A percentile compares a stretch with the other conserved stretches of the same genome.
These are phyloP conservation scores for Gnatocerus cornutus DNA, from an alignment of 2,888 invertebrate species.

Conservation along the genomic window DNA sequence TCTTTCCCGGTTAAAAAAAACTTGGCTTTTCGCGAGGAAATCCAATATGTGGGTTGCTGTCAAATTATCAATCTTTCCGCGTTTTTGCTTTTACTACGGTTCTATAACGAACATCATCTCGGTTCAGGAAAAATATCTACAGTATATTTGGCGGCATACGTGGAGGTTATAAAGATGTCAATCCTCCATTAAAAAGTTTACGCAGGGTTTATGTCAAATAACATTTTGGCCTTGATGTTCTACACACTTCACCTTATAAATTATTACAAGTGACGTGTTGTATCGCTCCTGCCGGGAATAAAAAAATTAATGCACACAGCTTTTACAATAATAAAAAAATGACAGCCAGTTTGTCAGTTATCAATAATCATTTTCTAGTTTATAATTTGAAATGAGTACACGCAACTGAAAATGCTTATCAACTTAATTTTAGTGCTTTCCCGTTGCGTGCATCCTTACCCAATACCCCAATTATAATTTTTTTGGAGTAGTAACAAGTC, in stretches of 20 bases:
- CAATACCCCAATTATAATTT: slow-evolving; percentile 11
- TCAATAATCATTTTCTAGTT: not conserved
- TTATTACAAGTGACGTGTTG: too few relatives aligned
- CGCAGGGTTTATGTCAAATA: slow-evolving; percentile 10
- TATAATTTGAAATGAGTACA: slow-evolving; percentile 8
- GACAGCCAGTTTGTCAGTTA: not conserved
- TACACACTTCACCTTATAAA: not conserved
- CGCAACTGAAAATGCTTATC: slow-evolving; percentile 20
- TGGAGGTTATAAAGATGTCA: slow-evolving; percentile 12
- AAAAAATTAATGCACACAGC: too few relatives aligned
- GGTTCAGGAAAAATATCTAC: not conserved
- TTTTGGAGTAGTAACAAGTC: not conserved
- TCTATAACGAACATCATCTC: slow-evolving; percentile 17
- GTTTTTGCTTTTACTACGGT: slow-evolving; percentile 7
- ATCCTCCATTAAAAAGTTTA: slow-evolving; percentile 1
- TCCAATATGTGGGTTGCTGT: slow-evolving; percentile 35
- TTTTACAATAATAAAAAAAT: too few relatives aligned
- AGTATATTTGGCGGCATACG: not conserved
- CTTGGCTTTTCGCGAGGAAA: slow-evolving; percentile 19
- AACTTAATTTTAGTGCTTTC: slow-evolving; percentile 18
- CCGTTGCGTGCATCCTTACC: slow-evolving; percentile 15
- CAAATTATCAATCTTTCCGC: slow-evolving; percentile 35
- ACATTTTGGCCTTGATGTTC: slow-evolving; percentile 4
- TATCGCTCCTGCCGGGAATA: too few relatives aligned
- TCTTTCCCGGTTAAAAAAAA: slow-evolving; percentile 26